phyloP scores from a whole-genome alignment of 2,113 vertebrate species.

The Girardinichthys multiradiatus region DNA sequence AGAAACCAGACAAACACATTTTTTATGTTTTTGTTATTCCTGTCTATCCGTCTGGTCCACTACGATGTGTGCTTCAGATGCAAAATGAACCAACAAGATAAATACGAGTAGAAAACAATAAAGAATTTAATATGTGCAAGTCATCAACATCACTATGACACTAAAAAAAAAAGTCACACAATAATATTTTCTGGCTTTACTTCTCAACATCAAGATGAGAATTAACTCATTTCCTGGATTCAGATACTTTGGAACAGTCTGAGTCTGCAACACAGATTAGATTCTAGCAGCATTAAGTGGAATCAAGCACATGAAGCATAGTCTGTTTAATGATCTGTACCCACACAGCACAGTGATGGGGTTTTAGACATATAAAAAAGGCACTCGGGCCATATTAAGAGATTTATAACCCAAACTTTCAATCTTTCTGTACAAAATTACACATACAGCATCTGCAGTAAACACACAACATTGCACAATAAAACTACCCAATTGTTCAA shows the following conservation, averaged over 20 bases:
- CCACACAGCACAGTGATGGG: constrained; percentile 58
- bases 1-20: background rate
- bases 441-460: constrained; percentile 69
- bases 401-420: constrained; percentile 56
- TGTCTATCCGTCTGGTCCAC: too few relatives aligned
- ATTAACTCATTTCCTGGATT: constrained; percentile 26
- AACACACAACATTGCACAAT: constrained; percentile 76
- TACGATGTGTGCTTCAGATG: too few relatives aligned
- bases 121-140: constrained; percentile 71
- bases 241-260: constrained; percentile 51
- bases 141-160: constrained; percentile 62
- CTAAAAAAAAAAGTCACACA: constrained; percentile 34
- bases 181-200: constrained; percentile 24
- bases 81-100: constrained; percentile 10
- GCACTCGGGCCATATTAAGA: constrained; percentile 71
- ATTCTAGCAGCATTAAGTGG: constrained; percentile 76
- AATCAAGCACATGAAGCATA: constrained; percentile 71
- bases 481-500: constrained; percentile 55
- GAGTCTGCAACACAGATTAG: constrained; percentile 38
- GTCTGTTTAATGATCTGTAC: constrained; percentile 54
- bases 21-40: too few relatives aligned
- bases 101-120: constrained; percentile 58
- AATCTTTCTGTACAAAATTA: constrained; percentile 76
- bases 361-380: constrained; percentile 56
- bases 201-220: constrained; percentile 26